These are phyloP conservation scores for Myocastor coypus DNA, from an alignment of 2,113 vertebrate genomes.

Conservation along the genomic window DNA sequence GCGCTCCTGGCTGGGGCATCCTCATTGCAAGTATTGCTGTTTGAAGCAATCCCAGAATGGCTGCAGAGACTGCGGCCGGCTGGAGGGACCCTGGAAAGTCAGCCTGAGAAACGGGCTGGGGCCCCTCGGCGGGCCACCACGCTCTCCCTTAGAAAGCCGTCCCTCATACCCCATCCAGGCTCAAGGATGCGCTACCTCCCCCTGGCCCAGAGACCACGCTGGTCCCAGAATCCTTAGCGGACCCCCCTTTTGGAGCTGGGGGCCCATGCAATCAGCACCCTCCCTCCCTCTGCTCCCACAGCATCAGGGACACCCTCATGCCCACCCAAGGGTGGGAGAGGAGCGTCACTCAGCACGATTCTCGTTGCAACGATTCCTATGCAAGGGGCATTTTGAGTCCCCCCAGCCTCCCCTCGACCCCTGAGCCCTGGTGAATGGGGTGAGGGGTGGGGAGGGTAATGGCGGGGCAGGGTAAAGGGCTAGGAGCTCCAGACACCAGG, in stretches of 20 bases:
- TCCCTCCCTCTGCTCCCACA: conserved; percentile 56
- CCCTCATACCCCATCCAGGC: conserved; percentile 55
- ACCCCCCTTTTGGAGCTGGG: conserved; percentile 56
- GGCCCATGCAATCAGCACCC: conserved; percentile 47
- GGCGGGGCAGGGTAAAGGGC: conserved; percentile 75
- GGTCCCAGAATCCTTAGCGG: conserved; percentile 69
- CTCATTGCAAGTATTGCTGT: neutral
- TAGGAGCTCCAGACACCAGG: conserved; percentile 75
- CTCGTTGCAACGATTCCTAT: conserved; percentile 81
- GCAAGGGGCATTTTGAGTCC: conserved; percentile 81
- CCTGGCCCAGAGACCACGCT: conserved; percentile 58
- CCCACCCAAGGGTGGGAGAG: neutral
- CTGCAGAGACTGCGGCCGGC: neutral
- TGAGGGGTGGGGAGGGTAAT: conserved; percentile 58
- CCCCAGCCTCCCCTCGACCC: conserved; percentile 65
- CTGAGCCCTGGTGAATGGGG: conserved; percentile 67
- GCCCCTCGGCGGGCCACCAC: neutral
- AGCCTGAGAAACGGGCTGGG: neutral
- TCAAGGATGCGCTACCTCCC: conserved; percentile 77
- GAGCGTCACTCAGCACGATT: conserved; percentile 66
- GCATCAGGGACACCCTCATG: conserved; percentile 62
- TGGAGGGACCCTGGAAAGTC: neutral
- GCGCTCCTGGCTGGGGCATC: neutral
- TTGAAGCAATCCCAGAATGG: neutral
- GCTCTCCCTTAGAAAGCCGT: neutral